Evolutionary conservation across 2,888 invertebrate species (phyloP), one percentile per base, ranked within the genome.

Genomic region (Gasteruption jaculator): DNA sequence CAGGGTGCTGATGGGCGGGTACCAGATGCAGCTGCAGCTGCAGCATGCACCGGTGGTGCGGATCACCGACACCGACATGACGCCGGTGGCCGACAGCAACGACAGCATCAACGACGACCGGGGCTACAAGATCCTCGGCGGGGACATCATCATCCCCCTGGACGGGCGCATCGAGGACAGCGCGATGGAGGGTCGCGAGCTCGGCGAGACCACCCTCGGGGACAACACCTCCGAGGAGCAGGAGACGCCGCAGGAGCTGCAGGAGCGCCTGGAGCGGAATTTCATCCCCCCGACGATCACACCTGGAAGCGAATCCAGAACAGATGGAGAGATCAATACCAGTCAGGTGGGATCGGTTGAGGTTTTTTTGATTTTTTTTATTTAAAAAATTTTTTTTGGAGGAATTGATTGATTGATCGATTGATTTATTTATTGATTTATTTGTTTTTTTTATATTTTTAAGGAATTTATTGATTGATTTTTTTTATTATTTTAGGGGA

Each of bases 181-280:
- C 43, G 64, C 68, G 43, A 68, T 70, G 68, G 69, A 66, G 39
- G 67, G 65, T 6, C 58, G 61, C 5, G 67, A 72, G 39, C 57
- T 71, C 4, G 60, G 57, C 6, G 60, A 60, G 26, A 54, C 54
- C 44, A 54, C 56, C 48, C 52, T 58, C 31, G 53, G 61, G 20
- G 60, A 59, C 45, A 76, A 77, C 48, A 73, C 76, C 1, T 76
- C 77, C 26, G 63, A 61, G 41, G 67, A 69, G 22, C 56, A 57
- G 48, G 58, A 61, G 32, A 61, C 67, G 32, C 76, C 76, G 4
- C 78, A 80, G 63, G 74, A 77, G 48, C 65, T 81, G 33, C 83
- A 83, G 68, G 77, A 75, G 53, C 75, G 81, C 49, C 75, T 82
- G 38, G 83, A 83, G 65, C 79, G 80, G 34, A 74, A 78, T 24